Percentiles rank a stretch among this genome's conserved stretches.
phyloP scores from a whole-genome alignment of 1,140 invertebrate species.

The Magallana ariakensis region DNA sequence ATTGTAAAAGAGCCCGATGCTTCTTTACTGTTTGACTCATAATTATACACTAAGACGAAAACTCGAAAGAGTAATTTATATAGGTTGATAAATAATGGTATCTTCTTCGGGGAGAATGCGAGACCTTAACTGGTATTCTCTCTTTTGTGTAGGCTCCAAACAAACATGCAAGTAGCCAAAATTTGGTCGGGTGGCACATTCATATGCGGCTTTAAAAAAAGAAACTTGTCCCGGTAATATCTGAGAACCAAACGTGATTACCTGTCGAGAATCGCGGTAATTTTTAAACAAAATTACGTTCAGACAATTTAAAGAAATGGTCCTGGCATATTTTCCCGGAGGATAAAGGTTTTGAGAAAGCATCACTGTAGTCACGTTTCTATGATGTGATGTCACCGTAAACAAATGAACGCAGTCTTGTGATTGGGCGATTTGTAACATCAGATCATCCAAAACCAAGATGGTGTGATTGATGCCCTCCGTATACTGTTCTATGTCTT shows the following conservation, averaged over 20 bases:
- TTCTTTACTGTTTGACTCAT: conserved; percentile 29
- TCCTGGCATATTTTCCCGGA: conserved; percentile 50
- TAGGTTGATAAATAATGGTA: conserved; percentile 43
- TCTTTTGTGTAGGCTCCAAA: conserved; percentile 41
- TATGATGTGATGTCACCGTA: conserved; percentile 38
- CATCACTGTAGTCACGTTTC: conserved; percentile 37
- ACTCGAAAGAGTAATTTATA: background rate
- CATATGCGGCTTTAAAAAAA: no score
- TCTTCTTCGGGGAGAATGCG: conserved; percentile 49
- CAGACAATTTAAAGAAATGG: conserved; percentile 53
- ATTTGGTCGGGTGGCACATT: conserved; percentile 25
- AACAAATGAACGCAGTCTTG: conserved; percentile 40
- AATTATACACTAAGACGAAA: conserved; percentile 24
- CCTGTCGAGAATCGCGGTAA: conserved; percentile 50
- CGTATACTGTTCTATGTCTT: conserved; percentile 42
- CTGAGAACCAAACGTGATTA: conserved; percentile 53
- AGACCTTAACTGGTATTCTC: conserved; percentile 49
- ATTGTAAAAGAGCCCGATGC: conserved; percentile 2
- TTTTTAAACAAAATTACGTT: conserved; percentile 55
- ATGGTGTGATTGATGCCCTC: conserved; percentile 17
- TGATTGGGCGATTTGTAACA: conserved; percentile 11
- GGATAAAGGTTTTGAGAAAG: conserved; percentile 49
- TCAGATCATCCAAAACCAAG: conserved; percentile 31
- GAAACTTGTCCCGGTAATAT: conserved; percentile 45
- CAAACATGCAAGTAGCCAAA: conserved; percentile 49